Conservation (phyloP, 2,888 invertebrate genomes). For the Drosophila ustulata region DNA sequence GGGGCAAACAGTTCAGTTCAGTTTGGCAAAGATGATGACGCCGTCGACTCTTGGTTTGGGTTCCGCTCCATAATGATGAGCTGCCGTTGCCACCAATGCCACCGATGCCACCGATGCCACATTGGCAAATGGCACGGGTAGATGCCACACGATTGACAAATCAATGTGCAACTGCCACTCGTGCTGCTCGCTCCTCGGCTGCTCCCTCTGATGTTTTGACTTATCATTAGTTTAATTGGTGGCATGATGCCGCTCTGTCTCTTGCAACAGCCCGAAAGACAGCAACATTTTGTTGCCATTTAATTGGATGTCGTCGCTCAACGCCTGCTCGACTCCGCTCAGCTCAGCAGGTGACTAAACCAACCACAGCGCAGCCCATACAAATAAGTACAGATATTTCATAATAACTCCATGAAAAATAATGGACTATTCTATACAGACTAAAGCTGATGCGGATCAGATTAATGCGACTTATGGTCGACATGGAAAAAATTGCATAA, state of each 20-base stretch:
- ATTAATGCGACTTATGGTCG: too few species aligned
- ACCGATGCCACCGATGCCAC: neutral
- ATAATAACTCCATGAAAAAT: too few species aligned
- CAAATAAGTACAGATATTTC: neutral
- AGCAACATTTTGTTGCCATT: constrained; percentile 54
- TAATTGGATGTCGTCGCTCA: constrained; percentile 71
- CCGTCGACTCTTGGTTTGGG: constrained; percentile 15
- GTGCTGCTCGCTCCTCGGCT: neutral
- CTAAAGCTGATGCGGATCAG: too few species aligned
- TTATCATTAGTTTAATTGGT: constrained; percentile 84
- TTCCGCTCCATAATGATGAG: constrained; percentile 50
- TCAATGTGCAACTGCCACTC: constrained; percentile 30
- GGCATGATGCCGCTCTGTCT: constrained; percentile 74
- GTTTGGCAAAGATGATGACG: constrained; percentile 50
- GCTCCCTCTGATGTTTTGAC: constrained; percentile 65
- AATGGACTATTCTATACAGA: too few species aligned
- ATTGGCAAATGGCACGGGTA: constrained; percentile 18
- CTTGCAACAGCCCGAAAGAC: constrained; percentile 14
- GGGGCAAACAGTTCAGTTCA: constrained; percentile 19
- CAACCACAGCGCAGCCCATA: neutral
- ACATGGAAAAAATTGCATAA: too few species aligned
- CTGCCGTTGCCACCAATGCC: constrained; percentile 6
- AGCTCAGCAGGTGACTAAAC: constrained; percentile 54
- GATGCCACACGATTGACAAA: constrained; percentile 41
- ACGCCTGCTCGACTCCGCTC: constrained; percentile 18